Evolutionary conservation across 2,113 vertebrate genomes (phyloP), one percentile per base, ranked within the genome.

Genomic region (Corythoichthys intestinalis): DNA sequence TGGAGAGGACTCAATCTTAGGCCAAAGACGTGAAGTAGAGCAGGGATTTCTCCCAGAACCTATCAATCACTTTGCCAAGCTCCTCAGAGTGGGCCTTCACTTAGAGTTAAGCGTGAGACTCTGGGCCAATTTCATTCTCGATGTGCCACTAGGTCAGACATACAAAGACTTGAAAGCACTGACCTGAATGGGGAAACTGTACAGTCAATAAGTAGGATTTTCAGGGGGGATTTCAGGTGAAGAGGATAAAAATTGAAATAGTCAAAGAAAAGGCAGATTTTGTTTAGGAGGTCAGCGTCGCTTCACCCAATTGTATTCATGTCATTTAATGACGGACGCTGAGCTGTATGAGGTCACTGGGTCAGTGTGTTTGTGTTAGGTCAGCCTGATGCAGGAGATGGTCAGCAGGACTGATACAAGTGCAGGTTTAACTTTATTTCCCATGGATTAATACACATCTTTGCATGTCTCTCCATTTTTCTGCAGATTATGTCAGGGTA

Each of bases 1-100:
- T 80, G 77, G 83, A 79, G 79, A 84, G 82, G 79, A 84, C 83
- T 89, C 85, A 83, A 84, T 86, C 85, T 88, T 83, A 75, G 68
- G 76, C 84, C 87, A 74, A 80, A 72, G 77, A 80, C 44, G 75
- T 46, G 65, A 84, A 89, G 87, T 81, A 68, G 82, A 87, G 80
- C 72, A 69, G 70, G 76, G 85, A 87, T 89, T 88, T 87, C 76
- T 84, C 83, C 79, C 78, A 83, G 76, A 79, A 86, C 77, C 83
- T 84, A 83, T 88, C 84, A 85, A 85, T 86, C 83, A 84, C 77
- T 87, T 77, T 76, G 79, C 84, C 84, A 84, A 85, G 89, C 82
- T 83, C 73, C 83, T 85, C 78, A 72, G 70, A 81, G 76, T 69
- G 46, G 64, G 75, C 70, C 66, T 64, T 76, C 78, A 77, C 70